These are phyloP conservation scores for Rhogogaster chlorosoma DNA, from an alignment of 2,888 invertebrate genomes.

Conservation along the genomic window DNA sequence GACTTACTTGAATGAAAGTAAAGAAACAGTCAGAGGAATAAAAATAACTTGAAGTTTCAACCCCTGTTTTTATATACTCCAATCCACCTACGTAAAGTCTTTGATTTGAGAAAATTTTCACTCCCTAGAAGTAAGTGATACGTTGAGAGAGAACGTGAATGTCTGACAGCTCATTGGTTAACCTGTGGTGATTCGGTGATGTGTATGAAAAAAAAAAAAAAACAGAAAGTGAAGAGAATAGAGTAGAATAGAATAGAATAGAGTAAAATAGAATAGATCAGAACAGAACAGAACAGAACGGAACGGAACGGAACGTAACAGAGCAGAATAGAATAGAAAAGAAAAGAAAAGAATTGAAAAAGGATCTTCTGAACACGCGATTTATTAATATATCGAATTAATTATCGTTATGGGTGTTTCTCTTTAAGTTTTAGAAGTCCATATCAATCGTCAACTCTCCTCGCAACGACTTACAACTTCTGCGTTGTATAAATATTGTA, in stretches of 20 bases:
- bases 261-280: background rate
- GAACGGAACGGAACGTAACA: too few relatives aligned
- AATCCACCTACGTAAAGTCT: constrained; percentile 40
- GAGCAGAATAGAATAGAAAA: background rate
- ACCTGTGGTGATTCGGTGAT: background rate
- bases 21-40: background rate
- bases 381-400: background rate
- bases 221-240: too few relatives aligned
- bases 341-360: background rate
- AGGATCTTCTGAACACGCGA: background rate
- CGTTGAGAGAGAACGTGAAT: constrained; percentile 19
- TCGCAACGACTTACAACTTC: constrained; percentile 1
- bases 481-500: constrained; percentile 12
- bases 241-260: background rate
- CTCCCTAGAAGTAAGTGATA: background rate
- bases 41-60: constrained; percentile 27
- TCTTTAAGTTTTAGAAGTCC: background rate
- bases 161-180: constrained; percentile 27
- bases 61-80: constrained; percentile 15
- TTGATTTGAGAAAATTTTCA: background rate
- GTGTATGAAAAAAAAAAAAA: background rate
- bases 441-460: constrained; percentile 15
- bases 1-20: background rate
- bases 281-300: background rate
- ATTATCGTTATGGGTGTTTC: constrained; percentile 4